These are phyloP conservation scores for Galago senegalensis DNA, from an alignment of 2,797 vertebrate species.

Conservation along the genomic window DNA sequence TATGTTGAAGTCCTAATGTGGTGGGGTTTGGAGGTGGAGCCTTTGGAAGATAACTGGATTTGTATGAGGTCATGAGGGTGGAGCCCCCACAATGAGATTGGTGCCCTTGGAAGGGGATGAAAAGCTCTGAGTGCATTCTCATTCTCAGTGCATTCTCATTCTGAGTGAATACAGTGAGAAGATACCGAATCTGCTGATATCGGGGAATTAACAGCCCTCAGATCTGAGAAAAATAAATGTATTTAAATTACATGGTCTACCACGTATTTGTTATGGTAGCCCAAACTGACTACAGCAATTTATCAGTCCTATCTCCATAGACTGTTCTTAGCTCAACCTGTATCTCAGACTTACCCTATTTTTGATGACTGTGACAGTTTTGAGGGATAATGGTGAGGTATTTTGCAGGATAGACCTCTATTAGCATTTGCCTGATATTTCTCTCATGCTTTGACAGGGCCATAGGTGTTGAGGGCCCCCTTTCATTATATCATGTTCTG, in stretches of 20 bases:
- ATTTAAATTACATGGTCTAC: neutral
- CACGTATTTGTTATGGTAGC: neutral
- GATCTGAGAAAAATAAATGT: neutral
- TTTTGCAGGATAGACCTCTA: neutral
- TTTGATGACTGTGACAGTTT: neutral
- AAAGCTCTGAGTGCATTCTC: neutral
- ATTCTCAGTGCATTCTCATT: neutral
- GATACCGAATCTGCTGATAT: neutral
- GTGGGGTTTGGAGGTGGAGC: accelerated
- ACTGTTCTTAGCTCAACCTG: accelerated
- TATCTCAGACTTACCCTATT: neutral
- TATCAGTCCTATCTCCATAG: neutral
- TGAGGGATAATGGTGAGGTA: neutral
- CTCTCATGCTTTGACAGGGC: neutral
- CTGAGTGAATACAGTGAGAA: neutral
- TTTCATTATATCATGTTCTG: neutral
- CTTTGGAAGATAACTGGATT: neutral
- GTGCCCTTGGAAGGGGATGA: neutral
- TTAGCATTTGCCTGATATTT: neutral
- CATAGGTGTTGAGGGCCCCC: neutral
- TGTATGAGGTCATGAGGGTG: neutral
- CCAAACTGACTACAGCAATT: no score
- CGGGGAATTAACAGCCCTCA: neutral
- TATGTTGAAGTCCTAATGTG: neutral
- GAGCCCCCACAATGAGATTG: accelerated